These are phyloP conservation scores for Mythimna albipuncta DNA, from an alignment of 2,888 invertebrate species.

Conservation along the genomic window DNA sequence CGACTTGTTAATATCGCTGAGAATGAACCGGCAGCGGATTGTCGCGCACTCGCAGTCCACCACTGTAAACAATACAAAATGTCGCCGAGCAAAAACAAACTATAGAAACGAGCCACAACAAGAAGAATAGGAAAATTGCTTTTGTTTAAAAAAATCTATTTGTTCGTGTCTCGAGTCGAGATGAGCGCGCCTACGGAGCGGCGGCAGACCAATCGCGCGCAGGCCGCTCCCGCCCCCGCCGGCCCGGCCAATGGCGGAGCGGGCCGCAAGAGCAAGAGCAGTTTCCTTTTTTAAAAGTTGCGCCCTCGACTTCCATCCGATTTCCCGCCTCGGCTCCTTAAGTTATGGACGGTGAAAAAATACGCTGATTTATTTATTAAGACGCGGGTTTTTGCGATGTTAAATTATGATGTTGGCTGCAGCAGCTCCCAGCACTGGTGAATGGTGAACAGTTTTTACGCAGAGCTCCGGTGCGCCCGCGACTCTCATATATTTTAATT, in stretches of 20 bases:
- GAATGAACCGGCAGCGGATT: slow-evolving; percentile 89
- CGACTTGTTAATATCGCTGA: slow-evolving; percentile 85
- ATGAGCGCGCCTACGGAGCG: slow-evolving; percentile 87
- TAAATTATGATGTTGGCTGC: slow-evolving; percentile 87
- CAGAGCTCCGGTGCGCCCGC: slow-evolving; percentile 41
- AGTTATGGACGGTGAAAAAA: slow-evolving; percentile 88
- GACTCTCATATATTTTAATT: slow-evolving; percentile 71
- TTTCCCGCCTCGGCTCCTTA: slow-evolving; percentile 88
- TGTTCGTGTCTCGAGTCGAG: slow-evolving; percentile 88
- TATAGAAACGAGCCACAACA: slow-evolving; percentile 87
- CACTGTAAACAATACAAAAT: slow-evolving; percentile 90
- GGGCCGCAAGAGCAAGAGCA: slow-evolving; percentile 82
- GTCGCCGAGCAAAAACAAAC: slow-evolving; percentile 87
- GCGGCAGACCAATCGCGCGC: slow-evolving; percentile 83
- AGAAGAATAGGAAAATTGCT: slow-evolving; percentile 91
- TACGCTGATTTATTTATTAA: slow-evolving; percentile 87
- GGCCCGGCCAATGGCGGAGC: slow-evolving; percentile 81
- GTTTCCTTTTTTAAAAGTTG: slow-evolving; percentile 90
- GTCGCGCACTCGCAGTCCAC: slow-evolving; percentile 80
- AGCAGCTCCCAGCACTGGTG: slow-evolving; percentile 71
- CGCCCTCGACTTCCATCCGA: slow-evolving; percentile 89
- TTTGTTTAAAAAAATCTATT: slow-evolving; percentile 90
- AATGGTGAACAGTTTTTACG: slow-evolving; percentile 79
- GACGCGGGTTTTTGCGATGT: slow-evolving; percentile 83
- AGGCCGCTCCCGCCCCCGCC: slow-evolving; percentile 84